A percentile compares a stretch with the other conserved stretches of the same genome.
Evolutionary conservation across 2,888 invertebrate genomes (phyloP).

Genomic region (Caenorhabditis wallacei): DNA sequence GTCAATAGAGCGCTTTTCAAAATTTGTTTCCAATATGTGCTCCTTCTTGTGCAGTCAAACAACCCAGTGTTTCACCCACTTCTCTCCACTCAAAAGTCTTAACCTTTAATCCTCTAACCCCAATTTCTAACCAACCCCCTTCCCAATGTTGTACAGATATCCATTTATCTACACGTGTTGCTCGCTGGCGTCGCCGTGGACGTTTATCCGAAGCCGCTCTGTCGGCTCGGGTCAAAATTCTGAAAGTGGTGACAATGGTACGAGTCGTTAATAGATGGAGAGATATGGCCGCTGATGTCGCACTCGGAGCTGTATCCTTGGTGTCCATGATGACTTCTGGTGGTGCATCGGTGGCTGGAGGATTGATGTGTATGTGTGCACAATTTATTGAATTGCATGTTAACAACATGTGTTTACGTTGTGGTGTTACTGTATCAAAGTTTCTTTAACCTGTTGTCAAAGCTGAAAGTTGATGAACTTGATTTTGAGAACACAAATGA

Average conservation of each 20-base stretch:
- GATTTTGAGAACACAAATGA: too few relatives aligned
- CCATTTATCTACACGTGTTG: constrained; percentile 49
- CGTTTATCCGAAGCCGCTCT: constrained; percentile 74
- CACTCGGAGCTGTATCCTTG: constrained; percentile 71
- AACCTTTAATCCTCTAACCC: too few relatives aligned
- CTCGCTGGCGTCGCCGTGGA: constrained; percentile 71
- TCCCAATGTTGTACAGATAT: constrained; percentile 55
- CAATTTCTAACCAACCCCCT: constrained; percentile 10
- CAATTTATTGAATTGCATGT: background rate
- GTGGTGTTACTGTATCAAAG: too few relatives aligned
- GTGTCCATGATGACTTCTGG: constrained; percentile 69
- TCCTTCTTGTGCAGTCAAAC: too few relatives aligned
- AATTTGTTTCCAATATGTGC: too few relatives aligned
- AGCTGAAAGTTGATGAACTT: too few relatives aligned
- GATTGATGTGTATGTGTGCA: constrained; percentile 55
- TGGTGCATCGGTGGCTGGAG: constrained; percentile 24
- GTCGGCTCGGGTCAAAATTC: constrained; percentile 78
- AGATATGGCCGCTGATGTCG: constrained; percentile 70
- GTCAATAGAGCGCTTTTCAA: too few relatives aligned
- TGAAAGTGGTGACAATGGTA: constrained; percentile 82
- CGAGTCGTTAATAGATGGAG: constrained; percentile 80
- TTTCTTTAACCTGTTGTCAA: too few relatives aligned
- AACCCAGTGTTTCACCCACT: background rate
- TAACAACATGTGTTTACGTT: too few relatives aligned
- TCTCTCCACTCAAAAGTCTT: background rate